Percentiles rank a stretch among this genome's conserved stretches.
Evolutionary conservation across 2,797 vertebrate species (phyloP).

Genomic region (Megaceryle alcyon): DNA sequence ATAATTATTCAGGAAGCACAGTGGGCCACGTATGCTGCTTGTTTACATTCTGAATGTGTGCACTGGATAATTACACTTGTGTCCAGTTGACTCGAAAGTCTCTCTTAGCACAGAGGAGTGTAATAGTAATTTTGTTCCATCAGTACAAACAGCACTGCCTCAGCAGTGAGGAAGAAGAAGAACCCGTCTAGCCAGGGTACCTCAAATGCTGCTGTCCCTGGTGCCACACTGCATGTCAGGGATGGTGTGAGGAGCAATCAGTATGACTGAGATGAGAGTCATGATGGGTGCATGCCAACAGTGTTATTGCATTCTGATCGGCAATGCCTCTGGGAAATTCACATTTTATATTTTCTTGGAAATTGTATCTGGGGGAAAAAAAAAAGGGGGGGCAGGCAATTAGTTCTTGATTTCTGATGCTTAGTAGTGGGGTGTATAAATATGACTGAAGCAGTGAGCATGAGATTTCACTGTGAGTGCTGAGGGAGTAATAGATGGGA

Average conservation of each 20-base stretch:
- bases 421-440: not conserved
- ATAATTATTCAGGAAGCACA: not conserved
- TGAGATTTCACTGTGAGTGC: slow-evolving; percentile 68
- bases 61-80: no score
- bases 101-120: not conserved
- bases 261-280: not conserved
- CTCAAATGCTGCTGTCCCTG: not conserved
- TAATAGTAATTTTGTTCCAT: not conserved
- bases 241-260: not conserved
- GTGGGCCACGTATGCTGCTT: not conserved
- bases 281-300: not conserved
- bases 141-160: not conserved
- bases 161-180: not conserved
- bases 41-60: fast-evolving
- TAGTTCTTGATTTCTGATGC: not conserved
- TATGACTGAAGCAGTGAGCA: not conserved
- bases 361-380: not conserved
- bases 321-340: not conserved
- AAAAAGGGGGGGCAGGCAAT: not conserved
- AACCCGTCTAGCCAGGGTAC: not conserved
- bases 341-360: not conserved
- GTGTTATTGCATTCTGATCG: not conserved
- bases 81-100: not conserved
- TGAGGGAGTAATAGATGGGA: slow-evolving; percentile 75
- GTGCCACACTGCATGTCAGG: not conserved